Conservation (phyloP, 2,113 vertebrate genomes). For the Urocynchramus pylzowi region DNA sequence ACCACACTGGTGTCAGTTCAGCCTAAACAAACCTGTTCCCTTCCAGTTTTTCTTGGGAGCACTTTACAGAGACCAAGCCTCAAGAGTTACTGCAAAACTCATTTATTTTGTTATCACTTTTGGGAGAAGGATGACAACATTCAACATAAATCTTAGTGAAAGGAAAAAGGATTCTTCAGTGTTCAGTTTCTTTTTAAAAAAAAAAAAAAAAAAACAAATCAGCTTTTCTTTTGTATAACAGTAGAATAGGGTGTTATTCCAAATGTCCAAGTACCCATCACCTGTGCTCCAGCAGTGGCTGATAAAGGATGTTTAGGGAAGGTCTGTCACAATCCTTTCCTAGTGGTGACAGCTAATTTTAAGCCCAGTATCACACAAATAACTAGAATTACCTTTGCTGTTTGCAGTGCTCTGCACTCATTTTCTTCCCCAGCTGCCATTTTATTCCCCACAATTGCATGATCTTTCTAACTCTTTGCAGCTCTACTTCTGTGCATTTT, state of each 20-base stretch:
- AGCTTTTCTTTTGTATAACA: not conserved
- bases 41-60: not conserved
- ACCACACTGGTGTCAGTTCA: not conserved
- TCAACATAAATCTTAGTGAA: not conserved
- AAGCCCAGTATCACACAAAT: not conserved
- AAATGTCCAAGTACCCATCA: not conserved
- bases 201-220: not conserved
- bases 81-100: not conserved
- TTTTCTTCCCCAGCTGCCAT: not conserved
- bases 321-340: not conserved
- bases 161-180: not conserved
- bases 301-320: not conserved
- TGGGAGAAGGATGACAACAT: not conserved
- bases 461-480: not conserved
- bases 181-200: not conserved
- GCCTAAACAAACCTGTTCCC: not conserved
- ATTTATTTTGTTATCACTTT: not conserved
- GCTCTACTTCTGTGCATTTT: not conserved
- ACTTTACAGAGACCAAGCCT: not conserved
- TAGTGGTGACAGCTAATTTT: not conserved
- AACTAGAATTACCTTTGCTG: not conserved
- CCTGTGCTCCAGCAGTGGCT: not conserved
- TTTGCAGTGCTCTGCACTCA: not conserved
- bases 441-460: not conserved
- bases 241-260: not conserved